A percentile compares a stretch with the other conserved stretches of the same genome.
Conservation (phyloP, 2,797 vertebrate species). For the Syngnathus acus region DNA sequence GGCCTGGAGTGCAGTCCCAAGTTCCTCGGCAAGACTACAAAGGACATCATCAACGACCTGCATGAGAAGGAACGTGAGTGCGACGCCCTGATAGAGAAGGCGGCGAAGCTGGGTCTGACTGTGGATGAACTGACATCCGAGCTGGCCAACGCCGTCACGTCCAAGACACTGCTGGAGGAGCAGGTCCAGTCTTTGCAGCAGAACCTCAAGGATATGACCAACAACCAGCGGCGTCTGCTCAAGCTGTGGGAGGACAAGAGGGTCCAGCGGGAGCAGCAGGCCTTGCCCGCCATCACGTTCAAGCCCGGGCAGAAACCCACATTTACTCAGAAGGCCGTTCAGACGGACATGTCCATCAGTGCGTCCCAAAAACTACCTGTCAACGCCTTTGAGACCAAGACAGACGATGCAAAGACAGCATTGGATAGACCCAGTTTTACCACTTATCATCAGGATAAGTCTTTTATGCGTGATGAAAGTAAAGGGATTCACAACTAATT, state of each 20-base stretch:
- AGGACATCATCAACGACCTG: conserved; percentile 71
- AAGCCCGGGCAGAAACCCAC: conserved; percentile 52
- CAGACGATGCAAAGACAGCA: conserved; percentile 38
- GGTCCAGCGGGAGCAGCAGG: conserved; percentile 63
- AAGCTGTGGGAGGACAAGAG: conserved; percentile 78
- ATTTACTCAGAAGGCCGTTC: conserved; percentile 50
- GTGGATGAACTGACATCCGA: conserved; percentile 69
- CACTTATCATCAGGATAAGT: conserved; percentile 48
- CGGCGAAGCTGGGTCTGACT: conserved; percentile 62
- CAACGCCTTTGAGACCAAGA: conserved; percentile 61
- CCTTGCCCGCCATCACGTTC: conserved; percentile 64
- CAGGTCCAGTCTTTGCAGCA: conserved; percentile 70
- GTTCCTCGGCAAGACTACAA: conserved; percentile 73
- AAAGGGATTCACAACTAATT: conserved; percentile 51
- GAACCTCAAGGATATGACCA: conserved; percentile 78
- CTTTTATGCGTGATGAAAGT: conserved; percentile 49
- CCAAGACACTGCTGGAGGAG: conserved; percentile 72
- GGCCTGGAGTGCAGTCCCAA: conserved; percentile 70
- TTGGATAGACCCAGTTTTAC: conserved; percentile 61
- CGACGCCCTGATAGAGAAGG: conserved; percentile 61
- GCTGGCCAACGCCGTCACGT: conserved; percentile 67
- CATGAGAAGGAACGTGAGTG: conserved; percentile 71
- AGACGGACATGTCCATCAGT: conserved; percentile 72
- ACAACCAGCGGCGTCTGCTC: conserved; percentile 70
- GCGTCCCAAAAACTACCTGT: conserved; percentile 63